phyloP scores from a whole-genome alignment of 2,888 invertebrate species.

The Hofmannophila pseudospretella region DNA sequence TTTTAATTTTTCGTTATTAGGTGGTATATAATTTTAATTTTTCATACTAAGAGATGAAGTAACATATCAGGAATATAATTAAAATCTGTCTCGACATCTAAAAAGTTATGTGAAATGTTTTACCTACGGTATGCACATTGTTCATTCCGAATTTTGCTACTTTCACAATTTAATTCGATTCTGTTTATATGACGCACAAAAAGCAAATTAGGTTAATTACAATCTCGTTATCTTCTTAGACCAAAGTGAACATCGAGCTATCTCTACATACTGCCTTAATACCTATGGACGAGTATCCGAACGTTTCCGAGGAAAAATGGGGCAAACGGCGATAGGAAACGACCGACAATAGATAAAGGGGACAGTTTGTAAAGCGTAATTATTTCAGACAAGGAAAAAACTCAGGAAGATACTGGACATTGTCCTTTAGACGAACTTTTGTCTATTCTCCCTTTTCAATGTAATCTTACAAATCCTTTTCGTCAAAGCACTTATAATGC shows the following conservation, averaged over 20 bases:
- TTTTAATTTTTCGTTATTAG: too few species aligned
- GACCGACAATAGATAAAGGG: slow-evolving; percentile 45
- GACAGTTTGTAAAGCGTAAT: slow-evolving; percentile 58
- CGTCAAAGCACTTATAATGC: slow-evolving; percentile 2
- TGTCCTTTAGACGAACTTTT: slow-evolving; percentile 14
- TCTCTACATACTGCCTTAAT: background rate
- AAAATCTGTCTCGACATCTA: too few species aligned
- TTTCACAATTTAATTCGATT: too few species aligned
- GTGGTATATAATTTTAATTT: too few species aligned
- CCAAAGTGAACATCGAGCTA: background rate
- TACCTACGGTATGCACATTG: too few species aligned
- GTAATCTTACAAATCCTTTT: slow-evolving; percentile 1
- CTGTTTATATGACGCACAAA: too few species aligned
- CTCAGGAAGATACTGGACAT: slow-evolving; percentile 17
- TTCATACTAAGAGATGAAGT: too few species aligned
- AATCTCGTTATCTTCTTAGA: slow-evolving; percentile 12
- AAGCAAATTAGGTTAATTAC: slow-evolving; percentile 13
- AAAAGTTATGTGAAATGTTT: too few species aligned
- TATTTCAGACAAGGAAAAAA: slow-evolving; percentile 42
- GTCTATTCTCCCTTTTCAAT: slow-evolving; percentile 15
- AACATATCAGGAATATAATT: too few species aligned
- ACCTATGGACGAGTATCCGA: slow-evolving; percentile 9
- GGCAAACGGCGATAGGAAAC: slow-evolving; percentile 47
- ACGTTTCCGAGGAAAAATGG: slow-evolving; percentile 40
- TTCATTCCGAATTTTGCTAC: too few species aligned